Evolutionary conservation across 2,888 invertebrate species (phyloP).

Genomic region (Xestobium rufovillosum): DNA sequence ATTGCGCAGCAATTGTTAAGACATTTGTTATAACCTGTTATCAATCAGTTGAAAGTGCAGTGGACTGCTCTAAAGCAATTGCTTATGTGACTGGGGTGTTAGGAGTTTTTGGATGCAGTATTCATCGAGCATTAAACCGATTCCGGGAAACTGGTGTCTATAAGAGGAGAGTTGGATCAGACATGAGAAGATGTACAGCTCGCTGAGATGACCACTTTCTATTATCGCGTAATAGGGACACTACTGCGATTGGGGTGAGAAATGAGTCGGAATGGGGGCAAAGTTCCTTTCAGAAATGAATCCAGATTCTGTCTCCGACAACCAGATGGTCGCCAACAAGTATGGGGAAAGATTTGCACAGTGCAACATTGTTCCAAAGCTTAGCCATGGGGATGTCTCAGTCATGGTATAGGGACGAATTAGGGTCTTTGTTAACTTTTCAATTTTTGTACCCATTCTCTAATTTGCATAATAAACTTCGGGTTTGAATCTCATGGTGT

Average conservation of each 20-base stretch:
- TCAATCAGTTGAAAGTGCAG: background rate
- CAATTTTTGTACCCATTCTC: too few species aligned
- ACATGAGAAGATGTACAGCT: conserved; percentile 1
- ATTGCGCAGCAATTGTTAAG: too few species aligned
- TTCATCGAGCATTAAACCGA: conserved; percentile 1
- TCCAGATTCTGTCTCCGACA: conserved; percentile 2
- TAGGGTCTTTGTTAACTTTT: too few species aligned
- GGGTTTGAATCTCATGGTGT: too few species aligned
- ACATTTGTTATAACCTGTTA: too few species aligned
- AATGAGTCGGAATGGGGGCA: background rate
- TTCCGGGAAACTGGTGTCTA: background rate
- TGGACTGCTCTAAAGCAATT: conserved; percentile 3
- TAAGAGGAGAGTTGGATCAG: conserved; percentile 1
- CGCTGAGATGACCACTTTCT: conserved; percentile 1
- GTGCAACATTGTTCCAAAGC: conserved; percentile 3
- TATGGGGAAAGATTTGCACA: conserved; percentile 3
- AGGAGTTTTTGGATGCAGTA: conserved; percentile 1
- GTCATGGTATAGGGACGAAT: background rate
- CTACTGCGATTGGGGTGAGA: background rate
- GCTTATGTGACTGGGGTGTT: conserved; percentile 3
- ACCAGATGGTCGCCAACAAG: conserved; percentile 3
- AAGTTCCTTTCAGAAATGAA: conserved; percentile 1
- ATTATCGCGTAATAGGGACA: conserved; percentile 2
- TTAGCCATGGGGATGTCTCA: conserved; percentile 2
- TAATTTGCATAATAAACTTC: too few species aligned